phyloP scores from a whole-genome alignment of 2,888 invertebrate species.

The Drosophila ochracea region DNA sequence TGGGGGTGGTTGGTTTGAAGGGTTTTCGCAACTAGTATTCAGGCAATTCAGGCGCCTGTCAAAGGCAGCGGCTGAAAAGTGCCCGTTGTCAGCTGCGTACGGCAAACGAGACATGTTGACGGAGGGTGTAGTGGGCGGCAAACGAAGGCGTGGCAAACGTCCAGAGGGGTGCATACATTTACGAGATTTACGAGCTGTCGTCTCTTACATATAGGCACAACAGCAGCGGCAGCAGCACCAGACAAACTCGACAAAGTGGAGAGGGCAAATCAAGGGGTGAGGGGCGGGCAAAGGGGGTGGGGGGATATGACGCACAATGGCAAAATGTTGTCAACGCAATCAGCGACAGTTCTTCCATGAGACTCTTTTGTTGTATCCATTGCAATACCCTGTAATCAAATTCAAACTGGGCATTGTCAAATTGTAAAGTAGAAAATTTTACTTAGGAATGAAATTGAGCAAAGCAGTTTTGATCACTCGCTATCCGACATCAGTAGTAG shows the following conservation, averaged over 20 bases:
- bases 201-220: conserved; percentile 48
- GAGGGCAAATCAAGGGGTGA: conserved; percentile 11
- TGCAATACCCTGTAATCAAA: background rate
- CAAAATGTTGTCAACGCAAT: conserved; percentile 82
- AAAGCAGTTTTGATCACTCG: background rate
- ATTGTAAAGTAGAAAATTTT: background rate
- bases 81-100: conserved; percentile 49
- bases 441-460: background rate
- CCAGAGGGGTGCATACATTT: conserved; percentile 78
- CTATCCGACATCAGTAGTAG: background rate
- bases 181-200: conserved; percentile 79
- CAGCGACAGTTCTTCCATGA: conserved; percentile 56
- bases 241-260: background rate
- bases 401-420: background rate
- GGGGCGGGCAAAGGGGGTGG: background rate
- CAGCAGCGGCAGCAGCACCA: conserved; percentile 1
- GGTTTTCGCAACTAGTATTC: conserved; percentile 28
- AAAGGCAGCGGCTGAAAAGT: conserved; percentile 72
- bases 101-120: conserved; percentile 29
- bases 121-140: background rate
- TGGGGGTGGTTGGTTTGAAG: background rate
- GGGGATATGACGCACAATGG: conserved; percentile 65
- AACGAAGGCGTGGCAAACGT: conserved; percentile 46
- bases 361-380: conserved; percentile 12
- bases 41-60: conserved; percentile 40